phyloP scores from a whole-genome alignment of 2,888 invertebrate species.

The Synanthedon formicaeformis region DNA sequence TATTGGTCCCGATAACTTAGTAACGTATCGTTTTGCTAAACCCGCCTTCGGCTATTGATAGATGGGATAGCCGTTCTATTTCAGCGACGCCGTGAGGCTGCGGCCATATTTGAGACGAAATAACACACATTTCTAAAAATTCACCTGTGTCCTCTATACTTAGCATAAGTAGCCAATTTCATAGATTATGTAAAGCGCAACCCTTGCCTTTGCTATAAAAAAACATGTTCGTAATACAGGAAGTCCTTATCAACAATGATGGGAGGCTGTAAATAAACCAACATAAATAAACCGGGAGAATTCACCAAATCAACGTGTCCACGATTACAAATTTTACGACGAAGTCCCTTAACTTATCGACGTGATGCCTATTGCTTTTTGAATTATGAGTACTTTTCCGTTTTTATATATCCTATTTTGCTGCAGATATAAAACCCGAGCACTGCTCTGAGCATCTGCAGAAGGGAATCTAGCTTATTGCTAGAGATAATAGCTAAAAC shows the following conservation, averaged over 20 bases:
- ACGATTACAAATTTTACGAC: not conserved
- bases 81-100: too few species aligned
- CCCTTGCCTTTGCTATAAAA: too few species aligned
- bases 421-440: not conserved
- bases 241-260: not conserved
- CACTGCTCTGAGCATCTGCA: not conserved
- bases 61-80: not conserved
- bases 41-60: not conserved
- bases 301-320: not conserved
- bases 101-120: too few species aligned
- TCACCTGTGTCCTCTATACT: too few species aligned
- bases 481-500: too few species aligned
- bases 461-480: too few species aligned
- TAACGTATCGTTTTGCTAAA: not conserved
- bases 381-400: conserved; percentile 11
- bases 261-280: not conserved
- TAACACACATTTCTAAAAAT: too few species aligned
- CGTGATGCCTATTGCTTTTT: not conserved
- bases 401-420: conserved; percentile 2
- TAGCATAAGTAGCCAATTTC: too few species aligned
- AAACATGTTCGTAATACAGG: too few species aligned
- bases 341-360: not conserved
- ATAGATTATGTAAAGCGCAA: too few species aligned
- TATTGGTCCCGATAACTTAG: not conserved
- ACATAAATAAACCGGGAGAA: not conserved